Conservation (phyloP, 2,113 vertebrate genomes). For the Chaenocephalus aceratus region DNA sequence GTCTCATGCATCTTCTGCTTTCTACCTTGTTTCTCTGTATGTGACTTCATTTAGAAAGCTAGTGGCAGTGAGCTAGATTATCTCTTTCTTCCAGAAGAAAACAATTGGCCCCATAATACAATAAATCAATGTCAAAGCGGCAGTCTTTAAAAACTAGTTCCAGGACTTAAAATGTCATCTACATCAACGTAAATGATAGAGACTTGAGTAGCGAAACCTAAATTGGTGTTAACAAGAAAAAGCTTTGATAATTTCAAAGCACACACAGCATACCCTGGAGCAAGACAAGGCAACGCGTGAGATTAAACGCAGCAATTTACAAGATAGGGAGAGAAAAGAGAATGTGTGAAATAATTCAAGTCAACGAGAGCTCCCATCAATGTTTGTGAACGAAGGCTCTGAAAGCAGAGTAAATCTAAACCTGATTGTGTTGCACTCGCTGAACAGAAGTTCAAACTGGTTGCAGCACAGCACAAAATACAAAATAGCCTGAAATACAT, state of each 20-base stretch:
- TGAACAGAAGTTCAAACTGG: neutral
- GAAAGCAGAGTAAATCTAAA: neutral
- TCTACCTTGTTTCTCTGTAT: neutral
- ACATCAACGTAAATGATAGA: neutral
- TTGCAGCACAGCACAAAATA: neutral
- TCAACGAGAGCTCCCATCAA: neutral
- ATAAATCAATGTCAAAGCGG: slow-evolving; percentile 40
- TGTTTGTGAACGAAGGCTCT: neutral
- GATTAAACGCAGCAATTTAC: slow-evolving; percentile 24
- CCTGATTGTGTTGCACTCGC: no score
- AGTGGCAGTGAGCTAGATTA: neutral
- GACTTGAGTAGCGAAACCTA: neutral
- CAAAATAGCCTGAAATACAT: no score
- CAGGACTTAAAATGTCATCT: slow-evolving; percentile 3
- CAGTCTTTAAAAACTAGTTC: slow-evolving; percentile 27
- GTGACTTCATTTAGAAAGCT: slow-evolving; percentile 38
- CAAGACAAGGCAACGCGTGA: neutral
- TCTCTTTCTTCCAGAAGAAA: slow-evolving; percentile 22
- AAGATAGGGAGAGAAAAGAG: neutral
- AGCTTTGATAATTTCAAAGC: slow-evolving; percentile 11
- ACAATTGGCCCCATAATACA: neutral
- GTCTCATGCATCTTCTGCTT: neutral
- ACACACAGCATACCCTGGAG: neutral
- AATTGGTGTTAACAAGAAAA: slow-evolving; percentile 22
- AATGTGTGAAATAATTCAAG: neutral